Conservation (phyloP, 37 sponge, comb jelly and placozoan genomes). For the Amphimedon queenslandica region DNA sequence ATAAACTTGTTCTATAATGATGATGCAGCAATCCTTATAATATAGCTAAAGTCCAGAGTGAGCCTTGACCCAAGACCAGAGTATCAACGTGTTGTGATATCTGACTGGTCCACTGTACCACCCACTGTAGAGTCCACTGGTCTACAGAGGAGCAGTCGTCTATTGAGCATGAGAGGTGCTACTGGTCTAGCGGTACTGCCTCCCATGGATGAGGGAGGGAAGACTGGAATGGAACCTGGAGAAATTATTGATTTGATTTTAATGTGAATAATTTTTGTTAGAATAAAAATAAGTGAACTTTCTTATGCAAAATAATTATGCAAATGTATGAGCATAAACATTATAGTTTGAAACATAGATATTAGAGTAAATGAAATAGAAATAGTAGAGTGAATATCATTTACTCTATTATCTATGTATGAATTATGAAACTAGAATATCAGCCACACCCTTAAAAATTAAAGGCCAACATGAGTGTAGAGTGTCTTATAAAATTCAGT, state of each 20-base stretch:
- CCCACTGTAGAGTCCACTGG: conserved; percentile 77
- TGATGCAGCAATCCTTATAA: too few species aligned
- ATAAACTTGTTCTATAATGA: not conserved
- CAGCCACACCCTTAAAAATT: not conserved
- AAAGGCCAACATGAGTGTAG: not conserved
- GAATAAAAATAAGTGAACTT: too few species aligned
- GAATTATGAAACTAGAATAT: not conserved
- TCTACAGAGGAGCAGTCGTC: conserved; percentile 92
- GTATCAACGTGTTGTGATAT: conserved; percentile 68
- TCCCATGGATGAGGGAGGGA: conserved; percentile 52
- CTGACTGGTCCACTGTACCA: conserved; percentile 21
- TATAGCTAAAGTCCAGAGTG: conserved; percentile 33
- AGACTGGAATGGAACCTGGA: conserved; percentile 18
- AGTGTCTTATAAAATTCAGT: conserved; percentile 12
- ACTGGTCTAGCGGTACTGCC: conserved; percentile 84
- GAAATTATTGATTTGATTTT: conserved; percentile 41
- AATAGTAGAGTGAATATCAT: too few species aligned
- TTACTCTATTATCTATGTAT: too few species aligned
- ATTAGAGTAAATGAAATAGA: too few species aligned
- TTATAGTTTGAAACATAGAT: too few species aligned
- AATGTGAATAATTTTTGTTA: conserved; percentile 13
- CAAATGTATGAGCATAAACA: too few species aligned
- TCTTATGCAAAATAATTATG: too few species aligned
- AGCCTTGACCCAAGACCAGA: conserved; percentile 83
- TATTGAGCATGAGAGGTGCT: conserved; percentile 90